Evolutionary conservation across 2,113 vertebrate species (phyloP), one percentile per base, ranked within the genome.

Genomic region (Clarias macrocephalus): DNA sequence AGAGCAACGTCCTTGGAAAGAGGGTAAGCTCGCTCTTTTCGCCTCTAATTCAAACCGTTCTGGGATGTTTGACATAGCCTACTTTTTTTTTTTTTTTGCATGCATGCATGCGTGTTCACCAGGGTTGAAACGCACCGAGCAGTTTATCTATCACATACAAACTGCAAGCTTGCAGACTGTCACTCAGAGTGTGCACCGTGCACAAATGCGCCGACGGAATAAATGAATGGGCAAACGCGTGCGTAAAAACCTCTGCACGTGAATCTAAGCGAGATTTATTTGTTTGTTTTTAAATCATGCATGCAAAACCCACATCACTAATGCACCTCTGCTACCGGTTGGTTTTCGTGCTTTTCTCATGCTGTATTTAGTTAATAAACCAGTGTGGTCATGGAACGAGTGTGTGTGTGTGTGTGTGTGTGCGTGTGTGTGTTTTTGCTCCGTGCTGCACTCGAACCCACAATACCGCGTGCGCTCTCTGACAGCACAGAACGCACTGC

Each of bases 401-500:
- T 0, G 48, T 30, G 21, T 52, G 7, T 42, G 42, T 42, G 42
- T 42, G 42, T 42, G 42, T 42, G 42, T 42, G 42, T 42, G 42
- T 42, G 2, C 5, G 2, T 37, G 2, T 37, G n/a, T 33, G 33
- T 56, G 12, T 65, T 86, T 70, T 83, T 76, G 79, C n/a, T 60
- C 28, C 70, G 33, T 65, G 77, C 54, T 52, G 33, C n/a, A 42
- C 72, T 62, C 57, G 48, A 76, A 76, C 23, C 42, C 72, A 75
- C 5, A 75, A 75, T 25, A 48, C 37, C 42, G 75, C 75, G 60
- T n/a, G 37, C 88, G 80, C 86, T 88, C 90, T 90, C 89, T 86
- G 65, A 79, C 62, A 85, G 65, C 94, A 94, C 94, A 93, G 92
- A 94, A 94, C 94, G 93, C 94, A 93, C 93, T 92, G 94, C 93